phyloP scores from a whole-genome alignment of 2,797 vertebrate genomes.

The Parauchenoglanis ngamensis region DNA sequence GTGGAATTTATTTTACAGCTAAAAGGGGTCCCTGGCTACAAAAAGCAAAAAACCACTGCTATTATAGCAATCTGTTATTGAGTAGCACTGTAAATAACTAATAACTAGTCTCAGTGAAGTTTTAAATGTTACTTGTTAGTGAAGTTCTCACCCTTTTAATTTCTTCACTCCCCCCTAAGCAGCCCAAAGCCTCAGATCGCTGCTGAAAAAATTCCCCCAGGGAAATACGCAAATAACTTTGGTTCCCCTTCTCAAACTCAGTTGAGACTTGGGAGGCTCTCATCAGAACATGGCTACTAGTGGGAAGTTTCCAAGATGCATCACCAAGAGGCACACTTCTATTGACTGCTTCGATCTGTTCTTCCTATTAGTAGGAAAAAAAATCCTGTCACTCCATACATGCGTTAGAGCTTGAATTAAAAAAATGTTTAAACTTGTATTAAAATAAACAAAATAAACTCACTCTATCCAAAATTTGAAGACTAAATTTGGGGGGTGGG shows the following conservation, averaged over 20 bases:
- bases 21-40: too few relatives aligned
- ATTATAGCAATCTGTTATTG: not conserved
- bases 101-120: not conserved
- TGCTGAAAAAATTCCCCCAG: conserved; percentile 92
- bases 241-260: conserved; percentile 76
- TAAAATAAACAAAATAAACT: too few relatives aligned
- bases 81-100: not conserved
- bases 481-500: not conserved
- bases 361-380: conserved; percentile 74
- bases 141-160: conserved; percentile 84
- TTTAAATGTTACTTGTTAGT: not conserved
- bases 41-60: too few relatives aligned
- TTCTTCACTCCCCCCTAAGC: conserved; percentile 77
- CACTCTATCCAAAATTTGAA: not conserved
- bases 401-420: not conserved
- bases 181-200: conserved; percentile 94
- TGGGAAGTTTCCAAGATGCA: conserved; percentile 81
- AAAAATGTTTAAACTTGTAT: not conserved
- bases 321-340: conserved; percentile 70
- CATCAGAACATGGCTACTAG: conserved; percentile 74
- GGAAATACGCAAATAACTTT: conserved; percentile 88
- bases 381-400: not conserved
- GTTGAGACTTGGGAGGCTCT: conserved; percentile 79
- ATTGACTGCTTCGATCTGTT: conserved; percentile 76
- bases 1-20: too few relatives aligned